Conservation (phyloP, 2,888 invertebrate genomes). For the Idaea dimidiata region DNA sequence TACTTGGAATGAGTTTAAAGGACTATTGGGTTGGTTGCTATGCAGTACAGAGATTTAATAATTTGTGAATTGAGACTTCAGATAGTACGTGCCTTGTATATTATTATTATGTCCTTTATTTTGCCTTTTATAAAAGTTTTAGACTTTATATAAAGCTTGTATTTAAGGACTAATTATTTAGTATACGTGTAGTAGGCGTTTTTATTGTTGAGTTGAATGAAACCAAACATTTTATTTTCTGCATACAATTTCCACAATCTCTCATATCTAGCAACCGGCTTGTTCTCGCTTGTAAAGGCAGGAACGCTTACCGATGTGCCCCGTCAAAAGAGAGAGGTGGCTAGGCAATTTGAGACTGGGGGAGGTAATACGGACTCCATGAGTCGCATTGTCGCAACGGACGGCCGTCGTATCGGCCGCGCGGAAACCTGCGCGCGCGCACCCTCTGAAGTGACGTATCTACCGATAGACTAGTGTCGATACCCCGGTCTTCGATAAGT, state of each 20-base stretch:
- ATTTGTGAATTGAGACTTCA: background rate
- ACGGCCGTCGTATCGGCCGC: slow-evolving; percentile 72
- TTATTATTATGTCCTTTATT: too few relatives aligned
- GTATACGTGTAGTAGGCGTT: background rate
- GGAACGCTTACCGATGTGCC: slow-evolving; percentile 50
- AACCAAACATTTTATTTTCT: slow-evolving; percentile 7
- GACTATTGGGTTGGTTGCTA: background rate
- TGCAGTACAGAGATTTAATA: background rate
- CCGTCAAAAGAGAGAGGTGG: slow-evolving; percentile 77
- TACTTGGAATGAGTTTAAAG: background rate
- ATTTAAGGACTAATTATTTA: too few relatives aligned
- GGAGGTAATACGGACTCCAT: slow-evolving; percentile 59
- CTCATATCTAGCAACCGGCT: slow-evolving; percentile 24
- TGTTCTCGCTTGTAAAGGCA: slow-evolving; percentile 27
- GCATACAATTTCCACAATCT: slow-evolving; percentile 19
- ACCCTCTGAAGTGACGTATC: slow-evolving; percentile 4
- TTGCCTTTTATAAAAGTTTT: too few relatives aligned
- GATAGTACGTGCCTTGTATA: too few relatives aligned
- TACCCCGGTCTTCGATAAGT: slow-evolving; percentile 23
- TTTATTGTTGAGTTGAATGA: background rate
- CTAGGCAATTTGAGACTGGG: slow-evolving; percentile 63
- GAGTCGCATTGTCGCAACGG: slow-evolving; percentile 73
- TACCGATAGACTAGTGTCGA: slow-evolving; percentile 11
- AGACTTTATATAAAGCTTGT: too few relatives aligned
- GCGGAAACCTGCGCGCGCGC: slow-evolving; percentile 63